Percentiles rank a stretch among this genome's conserved stretches.
These are phyloP conservation scores for Actinostola sp. DNA, from an alignment of 92 coral and sea anemone genomes.

Conservation along the genomic window DNA sequence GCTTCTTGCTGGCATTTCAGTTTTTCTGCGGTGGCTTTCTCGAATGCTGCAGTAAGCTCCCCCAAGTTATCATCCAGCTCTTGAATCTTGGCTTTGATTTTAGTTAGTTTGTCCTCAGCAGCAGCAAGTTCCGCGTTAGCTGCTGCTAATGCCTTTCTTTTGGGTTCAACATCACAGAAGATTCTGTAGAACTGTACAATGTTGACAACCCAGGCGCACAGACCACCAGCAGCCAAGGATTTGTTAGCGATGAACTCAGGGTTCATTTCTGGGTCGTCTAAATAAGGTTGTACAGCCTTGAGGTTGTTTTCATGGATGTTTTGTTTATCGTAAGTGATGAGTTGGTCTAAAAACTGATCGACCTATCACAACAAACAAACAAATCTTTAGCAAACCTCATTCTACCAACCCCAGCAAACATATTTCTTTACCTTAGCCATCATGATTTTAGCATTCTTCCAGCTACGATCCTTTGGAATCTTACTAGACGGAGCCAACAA, in stretches of 20 bases:
- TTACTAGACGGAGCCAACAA: slow-evolving; percentile 84
- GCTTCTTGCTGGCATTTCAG: slow-evolving; percentile 99
- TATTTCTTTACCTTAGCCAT: slow-evolving; percentile 99
- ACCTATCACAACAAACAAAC: slow-evolving; percentile 51
- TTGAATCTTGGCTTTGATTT: slow-evolving; percentile 94
- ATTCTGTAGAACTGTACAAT: slow-evolving; percentile 89
- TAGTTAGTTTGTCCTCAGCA: slow-evolving; percentile 93
- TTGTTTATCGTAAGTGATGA: slow-evolving; percentile 94
- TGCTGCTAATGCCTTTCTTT: slow-evolving; percentile 92
- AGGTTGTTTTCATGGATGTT: slow-evolving; percentile 97
- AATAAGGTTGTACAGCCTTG: slow-evolving; percentile 95
- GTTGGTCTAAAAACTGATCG: slow-evolving; percentile 89
- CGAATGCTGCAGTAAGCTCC: slow-evolving; percentile 95
- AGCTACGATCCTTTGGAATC: slow-evolving; percentile 97
- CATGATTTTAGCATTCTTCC: slow-evolving; percentile 96
- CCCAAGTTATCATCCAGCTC: slow-evolving; percentile 97
- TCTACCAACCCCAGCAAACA: too few relatives aligned
- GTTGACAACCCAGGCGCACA: slow-evolving; percentile 96
- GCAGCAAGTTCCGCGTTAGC: slow-evolving; percentile 99
- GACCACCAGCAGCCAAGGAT: slow-evolving; percentile 97
- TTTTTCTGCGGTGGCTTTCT: slow-evolving; percentile 93
- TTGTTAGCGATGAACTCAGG: slow-evolving; percentile 89
- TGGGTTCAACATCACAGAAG: slow-evolving; percentile 99
- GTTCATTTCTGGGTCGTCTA: slow-evolving; percentile 92
- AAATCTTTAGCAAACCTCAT: neutral